Evolutionary conservation across 2,888 invertebrate species (phyloP).

Genomic region (Drosophila ochracea): DNA sequence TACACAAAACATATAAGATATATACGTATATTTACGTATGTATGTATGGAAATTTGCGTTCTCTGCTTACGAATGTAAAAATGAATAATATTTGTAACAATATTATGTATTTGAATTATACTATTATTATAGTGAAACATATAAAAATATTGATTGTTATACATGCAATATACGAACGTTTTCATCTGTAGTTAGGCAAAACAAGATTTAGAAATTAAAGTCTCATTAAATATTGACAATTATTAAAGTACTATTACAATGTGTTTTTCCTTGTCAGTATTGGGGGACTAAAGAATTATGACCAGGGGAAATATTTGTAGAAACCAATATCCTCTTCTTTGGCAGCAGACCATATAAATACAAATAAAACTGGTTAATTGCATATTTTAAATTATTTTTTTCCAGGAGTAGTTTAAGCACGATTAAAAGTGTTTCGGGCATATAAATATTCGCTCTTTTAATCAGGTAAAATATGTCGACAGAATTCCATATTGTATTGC

Average conservation of each 20-base stretch:
- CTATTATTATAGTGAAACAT: slow-evolving; percentile 36
- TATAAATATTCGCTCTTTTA: neutral
- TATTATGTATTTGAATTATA: slow-evolving; percentile 52
- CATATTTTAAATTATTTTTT: neutral
- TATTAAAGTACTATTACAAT: slow-evolving; percentile 24
- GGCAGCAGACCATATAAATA: neutral
- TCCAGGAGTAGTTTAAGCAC: neutral
- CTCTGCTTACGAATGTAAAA: slow-evolving; percentile 46
- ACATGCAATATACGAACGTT: slow-evolving; percentile 64
- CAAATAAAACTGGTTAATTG: neutral
- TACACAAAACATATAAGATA: slow-evolving; percentile 22
- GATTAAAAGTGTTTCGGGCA: neutral
- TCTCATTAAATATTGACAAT: slow-evolving; percentile 58
- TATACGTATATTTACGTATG: slow-evolving; percentile 3
- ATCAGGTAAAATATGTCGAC: too few relatives aligned
- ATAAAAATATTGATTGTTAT: slow-evolving; percentile 70
- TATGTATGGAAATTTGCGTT: slow-evolving; percentile 19
- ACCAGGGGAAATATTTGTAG: neutral
- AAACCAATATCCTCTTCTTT: neutral
- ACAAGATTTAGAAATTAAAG: slow-evolving; percentile 55
- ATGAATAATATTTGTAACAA: slow-evolving; percentile 49
- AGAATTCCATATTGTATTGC: too few relatives aligned
- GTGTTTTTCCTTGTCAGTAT: neutral
- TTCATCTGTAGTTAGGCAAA: slow-evolving; percentile 74
- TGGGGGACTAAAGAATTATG: neutral